Evolutionary conservation across 2,888 invertebrate genomes (phyloP).

Genomic region (Beris morrisii): DNA sequence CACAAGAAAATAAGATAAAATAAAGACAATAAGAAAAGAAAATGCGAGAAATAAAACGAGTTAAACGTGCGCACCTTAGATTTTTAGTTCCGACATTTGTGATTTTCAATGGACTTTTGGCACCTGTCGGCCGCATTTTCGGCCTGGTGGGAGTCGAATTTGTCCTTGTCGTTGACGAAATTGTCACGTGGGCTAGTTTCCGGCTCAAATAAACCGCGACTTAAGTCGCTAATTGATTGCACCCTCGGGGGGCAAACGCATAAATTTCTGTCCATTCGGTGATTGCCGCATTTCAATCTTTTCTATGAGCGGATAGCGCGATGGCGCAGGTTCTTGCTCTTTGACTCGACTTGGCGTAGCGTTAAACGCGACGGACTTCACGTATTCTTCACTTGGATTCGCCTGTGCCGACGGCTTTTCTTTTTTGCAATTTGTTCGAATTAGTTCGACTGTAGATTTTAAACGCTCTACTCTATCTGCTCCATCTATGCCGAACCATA

Average conservation of each 20-base stretch:
- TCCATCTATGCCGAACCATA: too few species aligned
- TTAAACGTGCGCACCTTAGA: constrained; percentile 10
- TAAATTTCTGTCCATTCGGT: constrained; percentile 5
- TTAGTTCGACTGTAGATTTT: too few species aligned
- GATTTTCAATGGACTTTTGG: constrained; percentile 14
- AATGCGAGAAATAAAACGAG: constrained; percentile 3
- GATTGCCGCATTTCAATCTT: constrained; percentile 12
- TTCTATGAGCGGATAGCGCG: constrained; percentile 1
- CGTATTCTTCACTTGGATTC: neutral
- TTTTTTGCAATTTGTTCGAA: neutral
- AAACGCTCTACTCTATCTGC: too few species aligned
- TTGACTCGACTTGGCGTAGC: neutral
- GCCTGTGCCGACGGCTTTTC: neutral
- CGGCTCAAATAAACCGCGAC: neutral
- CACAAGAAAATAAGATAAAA: constrained; percentile 3
- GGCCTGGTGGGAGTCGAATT: constrained; percentile 11
- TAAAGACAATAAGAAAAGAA: constrained; percentile 11
- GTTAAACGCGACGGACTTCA: too few species aligned
- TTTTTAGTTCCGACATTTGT: constrained; percentile 21
- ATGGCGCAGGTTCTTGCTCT: neutral
- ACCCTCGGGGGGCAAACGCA: constrained; percentile 23
- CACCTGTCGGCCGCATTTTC: constrained; percentile 14
- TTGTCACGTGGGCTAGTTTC: constrained; percentile 12
- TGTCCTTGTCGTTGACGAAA: constrained; percentile 20
- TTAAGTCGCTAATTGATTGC: constrained; percentile 18